Percentiles rank a stretch among this genome's conserved stretches.
phyloP scores from a whole-genome alignment of 2,797 vertebrate species.

The Sciurus carolinensis region DNA sequence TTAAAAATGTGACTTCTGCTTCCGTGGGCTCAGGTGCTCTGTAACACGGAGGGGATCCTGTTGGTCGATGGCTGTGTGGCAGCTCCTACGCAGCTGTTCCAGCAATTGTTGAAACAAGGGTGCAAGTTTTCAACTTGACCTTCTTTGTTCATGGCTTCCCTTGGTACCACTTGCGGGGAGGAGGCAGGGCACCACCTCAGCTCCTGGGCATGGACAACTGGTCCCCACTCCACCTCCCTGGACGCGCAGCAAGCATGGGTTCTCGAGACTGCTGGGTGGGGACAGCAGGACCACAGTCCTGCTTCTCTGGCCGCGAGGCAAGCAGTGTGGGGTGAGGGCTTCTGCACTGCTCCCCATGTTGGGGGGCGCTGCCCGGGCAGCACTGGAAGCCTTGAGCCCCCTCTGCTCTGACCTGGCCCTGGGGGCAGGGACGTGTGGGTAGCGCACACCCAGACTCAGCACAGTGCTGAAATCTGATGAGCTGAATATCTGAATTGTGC shows the following conservation, averaged over 20 bases:
- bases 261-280: no score
- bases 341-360: no score
- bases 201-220: background rate
- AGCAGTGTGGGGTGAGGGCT: no score
- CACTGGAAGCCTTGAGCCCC: rapidly evolving
- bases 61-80: rapidly evolving
- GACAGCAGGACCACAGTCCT: no score
- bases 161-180: background rate
- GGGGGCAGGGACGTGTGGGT: background rate
- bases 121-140: background rate
- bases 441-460: background rate
- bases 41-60: rapidly evolving
- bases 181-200: rapidly evolving
- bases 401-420: background rate
- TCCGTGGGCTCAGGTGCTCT: background rate
- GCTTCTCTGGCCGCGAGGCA: no score
- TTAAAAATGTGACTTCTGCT: background rate
- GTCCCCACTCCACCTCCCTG: background rate
- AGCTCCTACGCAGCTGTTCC: background rate
- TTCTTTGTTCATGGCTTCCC: background rate
- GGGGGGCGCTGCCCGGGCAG: no score
- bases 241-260: background rate
- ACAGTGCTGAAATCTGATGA: background rate
- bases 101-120: background rate
- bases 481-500: background rate